phyloP scores from a whole-genome alignment of 2,113 vertebrate genomes.

The Callionymus lyra region DNA sequence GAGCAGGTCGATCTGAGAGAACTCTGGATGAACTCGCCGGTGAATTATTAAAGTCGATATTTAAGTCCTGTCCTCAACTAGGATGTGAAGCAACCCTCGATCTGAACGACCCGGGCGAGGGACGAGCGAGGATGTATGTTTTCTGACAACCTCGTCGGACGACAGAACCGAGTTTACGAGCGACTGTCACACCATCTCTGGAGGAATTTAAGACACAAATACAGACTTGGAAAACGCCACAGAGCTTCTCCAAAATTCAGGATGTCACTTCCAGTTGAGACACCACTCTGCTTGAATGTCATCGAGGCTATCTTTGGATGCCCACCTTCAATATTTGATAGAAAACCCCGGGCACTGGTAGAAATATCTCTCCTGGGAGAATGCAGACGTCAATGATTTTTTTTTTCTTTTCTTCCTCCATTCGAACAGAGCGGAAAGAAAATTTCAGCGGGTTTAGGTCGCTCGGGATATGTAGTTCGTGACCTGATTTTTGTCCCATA shows the following conservation, averaged over 20 bases:
- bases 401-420: constrained; percentile 1
- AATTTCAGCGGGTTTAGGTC: constrained; percentile 3
- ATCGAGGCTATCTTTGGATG: constrained; percentile 43
- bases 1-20: constrained; percentile 17
- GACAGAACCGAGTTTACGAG: too few relatives aligned
- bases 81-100: constrained; percentile 17
- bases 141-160: too few relatives aligned
- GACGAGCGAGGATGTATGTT: too few relatives aligned
- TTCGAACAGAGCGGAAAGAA: constrained; percentile 13
- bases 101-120: background rate
- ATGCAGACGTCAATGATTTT: constrained; percentile 18
- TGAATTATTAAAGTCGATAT: constrained; percentile 44
- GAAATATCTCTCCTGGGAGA: constrained; percentile 37
- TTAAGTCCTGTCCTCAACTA: constrained; percentile 22
- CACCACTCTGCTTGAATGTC: constrained; percentile 33
- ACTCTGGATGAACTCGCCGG: constrained; percentile 37
- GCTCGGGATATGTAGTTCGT: background rate
- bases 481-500: constrained; percentile 9
- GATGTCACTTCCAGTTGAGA: constrained; percentile 32
- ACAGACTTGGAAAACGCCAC: too few relatives aligned
- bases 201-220: too few relatives aligned
- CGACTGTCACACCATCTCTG: too few relatives aligned
- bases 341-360: constrained; percentile 55
- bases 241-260: constrained; percentile 16
- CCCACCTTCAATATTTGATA: constrained; percentile 56